phyloP scores from a whole-genome alignment of 37 sponge, comb jelly and placozoan species.

The Lycopodina hypogea region DNA sequence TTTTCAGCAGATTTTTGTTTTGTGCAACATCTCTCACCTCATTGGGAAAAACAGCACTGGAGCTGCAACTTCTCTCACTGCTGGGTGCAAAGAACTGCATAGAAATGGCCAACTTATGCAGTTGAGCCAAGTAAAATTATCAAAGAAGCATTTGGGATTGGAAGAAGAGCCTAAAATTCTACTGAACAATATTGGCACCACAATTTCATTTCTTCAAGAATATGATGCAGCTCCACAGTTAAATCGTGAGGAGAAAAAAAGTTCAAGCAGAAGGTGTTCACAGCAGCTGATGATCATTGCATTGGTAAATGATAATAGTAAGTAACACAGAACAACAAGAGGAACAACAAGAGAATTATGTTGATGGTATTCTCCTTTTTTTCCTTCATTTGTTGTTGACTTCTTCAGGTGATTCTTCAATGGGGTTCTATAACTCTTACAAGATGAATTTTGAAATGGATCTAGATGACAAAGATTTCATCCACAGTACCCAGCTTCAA shows the following conservation, averaged over 20 bases:
- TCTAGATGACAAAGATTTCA: constrained; percentile 1
- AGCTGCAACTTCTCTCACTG: too few species aligned
- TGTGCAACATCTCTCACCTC: too few species aligned
- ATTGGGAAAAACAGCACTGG: too few species aligned
- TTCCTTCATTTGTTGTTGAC: background rate
- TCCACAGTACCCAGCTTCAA: constrained; percentile 17
- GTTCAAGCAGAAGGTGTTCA: background rate
- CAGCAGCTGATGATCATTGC: background rate
- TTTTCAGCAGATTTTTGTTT: too few species aligned
- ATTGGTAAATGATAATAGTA: background rate
- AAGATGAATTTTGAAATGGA: constrained; percentile 28
- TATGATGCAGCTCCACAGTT: constrained; percentile 13
- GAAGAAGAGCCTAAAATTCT: constrained; percentile 13
- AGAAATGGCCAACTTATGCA: background rate
- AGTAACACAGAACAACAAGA: too few species aligned
- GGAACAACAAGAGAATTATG: too few species aligned
- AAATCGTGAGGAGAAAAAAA: background rate
- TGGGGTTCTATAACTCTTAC: background rate
- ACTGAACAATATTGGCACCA: background rate
- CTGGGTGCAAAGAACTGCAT: too few species aligned
- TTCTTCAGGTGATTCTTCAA: background rate
- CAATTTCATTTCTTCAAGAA: background rate
- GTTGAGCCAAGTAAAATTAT: background rate
- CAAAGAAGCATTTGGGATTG: constrained; percentile 27
- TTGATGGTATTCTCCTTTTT: background rate